Evolutionary conservation across 1,140 invertebrate genomes (phyloP), one percentile per base, ranked within the genome.

Genomic region (Ephestia elutella): DNA sequence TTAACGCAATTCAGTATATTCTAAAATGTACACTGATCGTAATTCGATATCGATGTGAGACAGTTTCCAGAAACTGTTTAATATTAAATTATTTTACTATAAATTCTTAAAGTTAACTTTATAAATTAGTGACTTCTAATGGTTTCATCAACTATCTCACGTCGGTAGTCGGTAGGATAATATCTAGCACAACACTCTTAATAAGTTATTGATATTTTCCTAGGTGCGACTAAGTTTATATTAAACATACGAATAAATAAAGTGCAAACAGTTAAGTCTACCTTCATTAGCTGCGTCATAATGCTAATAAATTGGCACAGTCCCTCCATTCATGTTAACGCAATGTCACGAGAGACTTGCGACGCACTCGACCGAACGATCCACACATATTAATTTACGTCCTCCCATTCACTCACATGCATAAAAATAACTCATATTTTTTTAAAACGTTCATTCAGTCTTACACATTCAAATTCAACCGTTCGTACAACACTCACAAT

Each of bases 131-230:
- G 85, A 87, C 85, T 87, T 75, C 78, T 84, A 84, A 78, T 51
- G 73, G 73, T 75, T 71, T 62, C 70, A 70, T 65, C 57, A 78
- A 76, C 75, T 84, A 77, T 87, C 80, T 84, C 82, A 80, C 78
- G 70, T 82, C 82, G 79, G 83, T 73, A n/a, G 79, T 78, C 81
- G 81, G 77, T 74, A 67, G 73, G 76, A 82, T 83, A 84, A 80
- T 73, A 73, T 69, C 83, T 87, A 87, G 82, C 85, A 87, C 85
- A 86, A 87, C 85, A 87, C 83, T 87, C 85, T 87, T 86, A 87
- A 76, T 87, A 85, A 84, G 80, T 85, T 87, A 86, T 86, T 87
- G 85, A 87, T 87, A 86, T 87, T 87, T 86, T 76, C 69, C 85
- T 87, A 87, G 81, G 85, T 87, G 85, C 85, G 82, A 82, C 85